Evolutionary conservation across 2,888 invertebrate genomes (phyloP), one percentile per base, ranked within the genome.

Genomic region (Corbicula japonica): DNA sequence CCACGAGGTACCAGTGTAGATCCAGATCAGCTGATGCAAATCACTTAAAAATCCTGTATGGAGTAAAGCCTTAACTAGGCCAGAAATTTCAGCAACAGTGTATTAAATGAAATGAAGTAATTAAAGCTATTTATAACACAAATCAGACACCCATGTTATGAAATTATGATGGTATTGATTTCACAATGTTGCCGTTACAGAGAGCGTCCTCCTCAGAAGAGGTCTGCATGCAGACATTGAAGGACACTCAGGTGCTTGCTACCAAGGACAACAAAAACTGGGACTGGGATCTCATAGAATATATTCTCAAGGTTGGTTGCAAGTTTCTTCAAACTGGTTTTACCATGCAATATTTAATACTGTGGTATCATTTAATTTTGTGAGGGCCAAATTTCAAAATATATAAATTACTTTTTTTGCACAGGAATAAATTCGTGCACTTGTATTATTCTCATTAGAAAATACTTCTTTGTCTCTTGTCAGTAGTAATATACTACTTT

Each of bases 211-310:
- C 85, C 5, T 81, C 87, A 21, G 92, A 91, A 50, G 92, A 92
- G 38, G 78, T 88, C 52, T 84, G 91, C 44, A 83, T 73, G 62
- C 90, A 90, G 48, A 91, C 91, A 10, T 95, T 98, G 23, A 96
- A 96, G 89, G 97, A 97, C 86, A 96, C 97, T 1, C 95, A 96
- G 83, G 98, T 98, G 3, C 94, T 97, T 88, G 2, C 15, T 23
- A 54, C 66, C n/a, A 92, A 97, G 87, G 97, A 97, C 89, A 96
- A 96, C 4, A 95, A 95, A 75, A 95, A 96, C 0, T 98, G 98
- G 98, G 96, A 98, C 92, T 98, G 98, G 98, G 96, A 97, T 88
- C 95, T 97, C n/a, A 96, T 98, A 80, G 95, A 96, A 80, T 96
- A 97, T 50, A 95, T 97, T 89, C 94, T 98, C 34, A 96, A 96